Conservation (phyloP, 2,113 vertebrate genomes). For the Azemiops feae region DNA sequence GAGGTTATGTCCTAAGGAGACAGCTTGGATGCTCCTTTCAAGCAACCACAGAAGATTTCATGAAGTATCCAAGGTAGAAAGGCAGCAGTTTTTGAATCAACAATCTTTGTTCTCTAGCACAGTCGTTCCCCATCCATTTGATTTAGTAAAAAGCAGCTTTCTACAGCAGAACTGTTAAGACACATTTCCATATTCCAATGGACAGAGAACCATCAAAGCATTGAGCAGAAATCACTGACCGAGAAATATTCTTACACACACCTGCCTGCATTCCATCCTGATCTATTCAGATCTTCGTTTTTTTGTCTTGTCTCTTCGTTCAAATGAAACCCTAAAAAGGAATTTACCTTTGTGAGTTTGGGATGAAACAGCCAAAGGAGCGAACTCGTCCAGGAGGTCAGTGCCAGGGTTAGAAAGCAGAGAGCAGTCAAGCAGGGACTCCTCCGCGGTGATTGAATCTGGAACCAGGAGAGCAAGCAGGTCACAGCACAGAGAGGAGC, state of each 20-base stretch:
- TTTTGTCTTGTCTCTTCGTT: neutral
- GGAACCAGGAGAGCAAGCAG: constrained; percentile 63
- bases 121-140: neutral
- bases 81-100: neutral
- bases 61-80: neutral
- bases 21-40: neutral
- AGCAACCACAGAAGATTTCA: neutral
- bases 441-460: constrained; percentile 89
- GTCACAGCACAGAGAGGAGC: constrained; percentile 64
- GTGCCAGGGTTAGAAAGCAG: constrained; percentile 84
- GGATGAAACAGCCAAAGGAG: constrained; percentile 80
- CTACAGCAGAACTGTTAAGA: neutral
- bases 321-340: neutral
- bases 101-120: neutral
- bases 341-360: constrained; percentile 86
- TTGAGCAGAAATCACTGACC: neutral
- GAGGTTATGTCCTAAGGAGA: neutral
- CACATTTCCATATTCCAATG: neutral
- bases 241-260: too few species aligned
- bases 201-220: neutral
- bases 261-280: neutral
- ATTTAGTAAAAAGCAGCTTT: neutral
- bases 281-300: neutral
- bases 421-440: constrained; percentile 88
- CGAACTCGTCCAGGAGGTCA: constrained; percentile 90